Percentiles rank a stretch among this genome's conserved stretches.
Conservation (phyloP, 2,113 vertebrate genomes). For the Antigone vipio region DNA sequence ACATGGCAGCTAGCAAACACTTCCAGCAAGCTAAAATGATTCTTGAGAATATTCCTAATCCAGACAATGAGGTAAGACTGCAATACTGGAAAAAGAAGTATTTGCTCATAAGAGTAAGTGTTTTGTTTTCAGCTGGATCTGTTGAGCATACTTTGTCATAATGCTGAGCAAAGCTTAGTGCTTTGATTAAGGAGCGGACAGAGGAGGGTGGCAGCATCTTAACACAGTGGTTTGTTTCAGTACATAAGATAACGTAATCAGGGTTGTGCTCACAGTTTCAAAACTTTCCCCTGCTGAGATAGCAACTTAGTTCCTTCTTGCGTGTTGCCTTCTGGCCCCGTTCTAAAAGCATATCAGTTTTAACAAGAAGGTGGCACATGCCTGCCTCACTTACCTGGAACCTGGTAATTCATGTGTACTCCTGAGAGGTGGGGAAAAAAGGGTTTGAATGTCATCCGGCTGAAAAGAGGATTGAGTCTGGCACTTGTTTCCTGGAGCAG, state of each 20-base stretch:
- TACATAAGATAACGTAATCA: not conserved
- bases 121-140: not conserved
- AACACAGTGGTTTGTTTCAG: not conserved
- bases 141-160: not conserved
- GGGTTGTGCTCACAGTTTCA: not conserved
- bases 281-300: not conserved
- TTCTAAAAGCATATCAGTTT: not conserved
- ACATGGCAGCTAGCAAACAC: slow-evolving; percentile 97
- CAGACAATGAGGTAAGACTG: slow-evolving; percentile 88
- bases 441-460: not conserved
- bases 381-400: rapidly evolving
- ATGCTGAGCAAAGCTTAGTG: not conserved
- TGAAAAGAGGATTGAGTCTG: not conserved
- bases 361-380: not conserved
- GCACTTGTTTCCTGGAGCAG: not conserved
- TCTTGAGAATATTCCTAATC: slow-evolving; percentile 92
- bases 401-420: not conserved
- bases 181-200: not conserved
- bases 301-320: not conserved
- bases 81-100: not conserved
- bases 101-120: not conserved
- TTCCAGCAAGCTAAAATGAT: slow-evolving; percentile 99
- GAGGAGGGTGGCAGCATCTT: not conserved
- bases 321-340: not conserved
- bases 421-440: not conserved